phyloP scores from a whole-genome alignment of 1,140 invertebrate genomes.

The Cydia strobilella region DNA sequence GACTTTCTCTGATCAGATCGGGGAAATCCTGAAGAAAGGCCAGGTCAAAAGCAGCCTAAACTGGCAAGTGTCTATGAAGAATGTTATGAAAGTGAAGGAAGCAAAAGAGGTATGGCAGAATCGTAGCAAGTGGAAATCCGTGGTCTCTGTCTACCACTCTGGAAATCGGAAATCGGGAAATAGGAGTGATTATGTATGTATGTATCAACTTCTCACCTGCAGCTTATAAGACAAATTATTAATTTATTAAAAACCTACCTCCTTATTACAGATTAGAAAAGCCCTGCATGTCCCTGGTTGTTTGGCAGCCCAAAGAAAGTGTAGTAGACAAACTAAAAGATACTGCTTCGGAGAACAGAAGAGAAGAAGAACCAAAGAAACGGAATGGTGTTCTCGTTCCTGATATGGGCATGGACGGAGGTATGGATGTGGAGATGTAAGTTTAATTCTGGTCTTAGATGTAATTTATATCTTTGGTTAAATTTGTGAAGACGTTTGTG shows the following conservation, averaged over 20 bases:
- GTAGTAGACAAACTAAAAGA: conserved; percentile 74
- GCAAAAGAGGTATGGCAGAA: too few relatives aligned
- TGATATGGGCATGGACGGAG: conserved; percentile 40
- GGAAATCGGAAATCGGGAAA: too few relatives aligned
- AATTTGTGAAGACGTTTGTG: neutral
- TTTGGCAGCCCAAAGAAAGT: conserved; percentile 86
- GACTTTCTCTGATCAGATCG: too few relatives aligned
- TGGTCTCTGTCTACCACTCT: too few relatives aligned
- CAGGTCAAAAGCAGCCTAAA: too few relatives aligned
- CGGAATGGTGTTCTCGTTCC: conserved; percentile 62
- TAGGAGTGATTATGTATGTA: too few relatives aligned
- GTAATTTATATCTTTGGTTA: neutral
- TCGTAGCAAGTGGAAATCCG: too few relatives aligned
- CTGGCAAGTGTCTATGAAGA: too few relatives aligned
- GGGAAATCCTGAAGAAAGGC: too few relatives aligned
- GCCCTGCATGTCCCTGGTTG: conserved; percentile 87
- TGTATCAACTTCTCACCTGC: too few relatives aligned
- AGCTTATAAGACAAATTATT: too few relatives aligned
- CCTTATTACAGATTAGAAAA: conserved; percentile 80
- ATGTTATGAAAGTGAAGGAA: too few relatives aligned
- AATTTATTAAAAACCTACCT: neutral
- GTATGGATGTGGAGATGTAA: conserved; percentile 71
- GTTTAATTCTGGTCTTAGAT: conserved; percentile 11
- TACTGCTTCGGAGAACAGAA: conserved; percentile 46
- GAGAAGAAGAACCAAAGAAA: conserved; percentile 50